Evolutionary conservation across 2,888 invertebrate species (phyloP).

Genomic region (Drosophila ezoana): DNA sequence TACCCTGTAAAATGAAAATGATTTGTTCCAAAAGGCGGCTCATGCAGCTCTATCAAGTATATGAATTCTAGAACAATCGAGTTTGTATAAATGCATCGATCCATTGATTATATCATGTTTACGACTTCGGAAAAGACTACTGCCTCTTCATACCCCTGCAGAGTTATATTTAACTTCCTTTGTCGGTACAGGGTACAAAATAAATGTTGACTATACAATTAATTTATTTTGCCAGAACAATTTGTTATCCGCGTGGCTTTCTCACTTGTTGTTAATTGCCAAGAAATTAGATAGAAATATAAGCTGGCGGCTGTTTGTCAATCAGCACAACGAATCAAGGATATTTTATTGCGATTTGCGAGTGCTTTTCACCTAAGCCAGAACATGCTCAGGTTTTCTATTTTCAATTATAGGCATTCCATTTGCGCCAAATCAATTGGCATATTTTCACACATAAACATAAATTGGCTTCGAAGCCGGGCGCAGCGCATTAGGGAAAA

Average conservation of each 20-base stretch:
- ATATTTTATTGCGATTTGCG: slow-evolving; percentile 36
- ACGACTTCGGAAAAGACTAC: too few species aligned
- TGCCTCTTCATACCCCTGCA: too few species aligned
- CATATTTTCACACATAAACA: slow-evolving; percentile 75
- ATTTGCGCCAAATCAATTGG: slow-evolving; percentile 65
- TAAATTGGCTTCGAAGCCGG: slow-evolving; percentile 64
- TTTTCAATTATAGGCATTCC: slow-evolving; percentile 56
- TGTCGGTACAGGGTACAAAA: too few species aligned
- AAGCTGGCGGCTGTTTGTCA: slow-evolving; percentile 2
- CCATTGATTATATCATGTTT: too few species aligned
- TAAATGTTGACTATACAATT: too few species aligned
- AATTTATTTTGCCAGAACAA: background rate
- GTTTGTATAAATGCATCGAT: too few species aligned
- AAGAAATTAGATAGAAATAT: slow-evolving; percentile 2
- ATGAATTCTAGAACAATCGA: too few species aligned
- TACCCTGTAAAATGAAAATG: too few species aligned
- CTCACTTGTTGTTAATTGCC: slow-evolving; percentile 18
- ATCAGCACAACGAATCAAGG: slow-evolving; percentile 3
- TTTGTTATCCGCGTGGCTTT: background rate
- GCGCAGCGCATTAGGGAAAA: slow-evolving; percentile 56
- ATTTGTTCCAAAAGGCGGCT: too few species aligned
- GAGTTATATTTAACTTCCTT: too few species aligned
- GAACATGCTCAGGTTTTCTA: slow-evolving; percentile 17
- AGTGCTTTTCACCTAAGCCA: slow-evolving; percentile 14
- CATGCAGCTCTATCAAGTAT: too few species aligned